Percentiles rank a stretch among this genome's conserved stretches.
These are phyloP conservation scores for Odontocolon sp. DNA, from an alignment of 2,888 invertebrate species.

Conservation along the genomic window DNA sequence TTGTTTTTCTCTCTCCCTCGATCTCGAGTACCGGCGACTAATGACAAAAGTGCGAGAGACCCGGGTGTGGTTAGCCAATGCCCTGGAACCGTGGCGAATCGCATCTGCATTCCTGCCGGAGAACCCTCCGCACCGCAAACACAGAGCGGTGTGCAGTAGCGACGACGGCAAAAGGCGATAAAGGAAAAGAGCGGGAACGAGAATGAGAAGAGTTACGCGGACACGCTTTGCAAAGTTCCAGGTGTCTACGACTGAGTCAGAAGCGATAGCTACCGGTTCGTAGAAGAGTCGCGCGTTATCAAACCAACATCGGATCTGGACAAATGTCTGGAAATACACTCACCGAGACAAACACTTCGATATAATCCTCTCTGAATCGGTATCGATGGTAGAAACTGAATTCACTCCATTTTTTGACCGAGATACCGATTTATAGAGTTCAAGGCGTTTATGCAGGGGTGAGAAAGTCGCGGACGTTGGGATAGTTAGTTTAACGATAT, in stretches of 20 bases:
- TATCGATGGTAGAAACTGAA: too few species aligned
- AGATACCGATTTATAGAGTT: background rate
- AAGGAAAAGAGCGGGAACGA: slow-evolving; percentile 9
- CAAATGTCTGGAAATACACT: slow-evolving; percentile 29
- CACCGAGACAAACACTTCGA: slow-evolving; percentile 21
- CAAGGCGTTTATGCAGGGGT: background rate
- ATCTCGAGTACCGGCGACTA: slow-evolving; percentile 34
- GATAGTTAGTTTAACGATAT: slow-evolving; percentile 3
- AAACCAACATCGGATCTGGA: background rate
- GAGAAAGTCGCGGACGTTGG: background rate
- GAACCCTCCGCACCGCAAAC: slow-evolving; percentile 15
- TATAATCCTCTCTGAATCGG: background rate
- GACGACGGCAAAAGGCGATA: slow-evolving; percentile 11
- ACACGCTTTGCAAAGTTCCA: background rate
- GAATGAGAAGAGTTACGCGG: background rate
- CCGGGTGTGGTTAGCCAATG: slow-evolving; percentile 14
- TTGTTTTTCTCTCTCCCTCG: slow-evolving; percentile 15
- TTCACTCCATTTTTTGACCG: background rate
- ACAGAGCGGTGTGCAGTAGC: slow-evolving; percentile 6
- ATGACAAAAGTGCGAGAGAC: slow-evolving; percentile 46
- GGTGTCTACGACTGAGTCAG: slow-evolving; percentile 14
- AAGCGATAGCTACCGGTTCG: slow-evolving; percentile 38
- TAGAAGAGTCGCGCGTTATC: slow-evolving; percentile 10
- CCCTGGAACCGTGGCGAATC: slow-evolving; percentile 33
- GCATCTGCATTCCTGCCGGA: slow-evolving; percentile 56